Conservation (phyloP, 2,888 invertebrate genomes). For the Volucella inanis region DNA sequence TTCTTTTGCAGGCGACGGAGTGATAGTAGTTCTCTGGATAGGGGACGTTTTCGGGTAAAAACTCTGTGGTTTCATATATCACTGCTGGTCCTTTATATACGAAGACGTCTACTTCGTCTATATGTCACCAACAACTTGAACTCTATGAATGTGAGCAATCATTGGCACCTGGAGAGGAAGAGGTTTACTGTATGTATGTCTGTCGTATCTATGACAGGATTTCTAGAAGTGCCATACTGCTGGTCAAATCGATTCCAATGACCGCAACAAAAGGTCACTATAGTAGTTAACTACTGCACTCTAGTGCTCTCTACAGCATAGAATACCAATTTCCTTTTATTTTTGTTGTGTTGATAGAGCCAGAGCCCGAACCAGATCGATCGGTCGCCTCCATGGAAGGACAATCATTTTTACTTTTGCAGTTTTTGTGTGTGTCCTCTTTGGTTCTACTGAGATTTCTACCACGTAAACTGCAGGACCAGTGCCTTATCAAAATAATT, state of each 20-base stretch:
- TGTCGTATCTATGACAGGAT: background rate
- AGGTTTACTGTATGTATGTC: too few relatives aligned
- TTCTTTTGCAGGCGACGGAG: conserved; percentile 53
- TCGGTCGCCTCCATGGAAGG: conserved; percentile 31
- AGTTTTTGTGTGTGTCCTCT: conserved; percentile 23
- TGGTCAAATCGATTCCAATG: conserved; percentile 50
- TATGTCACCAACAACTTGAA: conserved; percentile 18
- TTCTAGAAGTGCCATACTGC: background rate
- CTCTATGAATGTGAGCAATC: conserved; percentile 49
- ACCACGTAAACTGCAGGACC: conserved; percentile 22
- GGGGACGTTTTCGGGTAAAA: conserved; percentile 17
- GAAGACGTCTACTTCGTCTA: background rate
- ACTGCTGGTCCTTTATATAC: background rate
- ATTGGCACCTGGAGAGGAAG: conserved; percentile 51
- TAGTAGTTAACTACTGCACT: conserved; percentile 47
- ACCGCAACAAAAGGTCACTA: conserved; percentile 60
- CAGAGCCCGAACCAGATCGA: conserved; percentile 24
- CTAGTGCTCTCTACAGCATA: conserved; percentile 18
- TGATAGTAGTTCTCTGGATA: background rate
- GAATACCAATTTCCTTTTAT: conserved; percentile 20
- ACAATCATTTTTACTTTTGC: conserved; percentile 62
- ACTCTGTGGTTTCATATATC: conserved; percentile 56
- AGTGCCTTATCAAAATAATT: conserved; percentile 61
- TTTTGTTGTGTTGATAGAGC: conserved; percentile 1
- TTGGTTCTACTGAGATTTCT: conserved; percentile 18